Conservation (phyloP, 2,888 invertebrate genomes). For the Pediacus dermestoides region DNA sequence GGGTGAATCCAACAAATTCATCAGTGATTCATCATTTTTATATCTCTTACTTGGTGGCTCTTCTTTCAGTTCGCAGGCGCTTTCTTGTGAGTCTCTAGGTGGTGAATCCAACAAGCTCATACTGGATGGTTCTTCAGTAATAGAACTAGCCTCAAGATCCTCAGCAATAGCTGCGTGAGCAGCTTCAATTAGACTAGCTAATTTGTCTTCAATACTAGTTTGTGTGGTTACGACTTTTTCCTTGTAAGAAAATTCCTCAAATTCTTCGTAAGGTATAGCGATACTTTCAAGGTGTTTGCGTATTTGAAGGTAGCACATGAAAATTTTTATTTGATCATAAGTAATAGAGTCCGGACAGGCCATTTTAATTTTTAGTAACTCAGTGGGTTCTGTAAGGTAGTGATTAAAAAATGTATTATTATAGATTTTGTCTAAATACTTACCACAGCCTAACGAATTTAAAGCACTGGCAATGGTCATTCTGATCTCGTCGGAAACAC, state of each 20-base stretch:
- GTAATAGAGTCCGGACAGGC: constrained; percentile 40
- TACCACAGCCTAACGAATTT: constrained; percentile 16
- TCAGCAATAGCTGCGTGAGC: constrained; percentile 16
- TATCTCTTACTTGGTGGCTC: constrained; percentile 9
- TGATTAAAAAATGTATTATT: too few relatives aligned
- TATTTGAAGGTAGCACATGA: constrained; percentile 38
- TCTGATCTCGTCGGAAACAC: constrained; percentile 34
- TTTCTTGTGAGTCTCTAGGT: too few relatives aligned
- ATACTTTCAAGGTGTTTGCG: constrained; percentile 37
- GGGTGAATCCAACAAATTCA: constrained; percentile 16
- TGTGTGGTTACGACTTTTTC: constrained; percentile 9
- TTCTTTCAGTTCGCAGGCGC: too few relatives aligned
- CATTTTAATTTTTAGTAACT: constrained; percentile 37
- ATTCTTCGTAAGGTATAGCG: constrained; percentile 37
- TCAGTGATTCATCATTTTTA: constrained; percentile 7
- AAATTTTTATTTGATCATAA: constrained; percentile 39
- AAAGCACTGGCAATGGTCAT: constrained; percentile 31
- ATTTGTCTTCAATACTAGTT: constrained; percentile 6
- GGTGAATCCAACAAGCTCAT: not conserved
- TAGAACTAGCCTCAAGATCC: constrained; percentile 18
- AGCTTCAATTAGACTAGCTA: constrained; percentile 8
- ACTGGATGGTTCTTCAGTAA: constrained; percentile 7
- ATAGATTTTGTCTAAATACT: too few relatives aligned
- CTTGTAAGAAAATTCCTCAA: constrained; percentile 31
- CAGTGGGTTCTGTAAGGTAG: too few relatives aligned